Conservation (phyloP, 30 jellyfish, hydroid and myxozoan genomes). For the Aurelia aurita region DNA sequence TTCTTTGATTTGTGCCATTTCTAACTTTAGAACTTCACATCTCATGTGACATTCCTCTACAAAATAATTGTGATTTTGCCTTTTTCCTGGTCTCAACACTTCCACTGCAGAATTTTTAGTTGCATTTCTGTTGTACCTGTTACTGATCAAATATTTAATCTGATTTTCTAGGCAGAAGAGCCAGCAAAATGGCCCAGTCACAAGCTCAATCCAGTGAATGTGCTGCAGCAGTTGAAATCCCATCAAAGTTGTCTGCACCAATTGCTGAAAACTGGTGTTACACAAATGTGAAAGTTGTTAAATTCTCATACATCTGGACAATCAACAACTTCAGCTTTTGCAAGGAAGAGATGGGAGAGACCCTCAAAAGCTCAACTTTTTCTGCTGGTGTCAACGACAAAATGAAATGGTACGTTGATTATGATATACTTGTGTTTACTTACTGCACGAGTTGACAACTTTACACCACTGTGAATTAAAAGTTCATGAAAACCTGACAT, state of each 20-base stretch:
- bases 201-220: constrained; percentile 83
- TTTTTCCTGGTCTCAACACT: no score
- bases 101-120: no score
- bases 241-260: constrained; percentile 94
- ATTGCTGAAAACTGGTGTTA: constrained; percentile 99
- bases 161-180: not conserved
- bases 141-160: no score
- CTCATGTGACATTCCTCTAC: no score
- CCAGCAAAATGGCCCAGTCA: constrained; percentile 55
- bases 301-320: constrained; percentile 98
- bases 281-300: constrained; percentile 96
- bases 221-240: constrained; percentile 90
- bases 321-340: constrained; percentile 96
- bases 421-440: no score
- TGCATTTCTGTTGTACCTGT: no score
- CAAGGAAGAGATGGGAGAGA: constrained; percentile 99
- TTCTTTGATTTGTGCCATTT: no score
- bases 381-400: constrained; percentile 99
- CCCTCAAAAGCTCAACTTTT: constrained; percentile 92
- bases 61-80: no score
- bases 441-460: no score
- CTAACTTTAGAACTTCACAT: no score
- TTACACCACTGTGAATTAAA: no score
- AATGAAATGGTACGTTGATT: constrained; percentile 85
- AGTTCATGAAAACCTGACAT: no score